Conservation (phyloP, 2,888 invertebrate species). For the Ophonus ardosiacus region DNA sequence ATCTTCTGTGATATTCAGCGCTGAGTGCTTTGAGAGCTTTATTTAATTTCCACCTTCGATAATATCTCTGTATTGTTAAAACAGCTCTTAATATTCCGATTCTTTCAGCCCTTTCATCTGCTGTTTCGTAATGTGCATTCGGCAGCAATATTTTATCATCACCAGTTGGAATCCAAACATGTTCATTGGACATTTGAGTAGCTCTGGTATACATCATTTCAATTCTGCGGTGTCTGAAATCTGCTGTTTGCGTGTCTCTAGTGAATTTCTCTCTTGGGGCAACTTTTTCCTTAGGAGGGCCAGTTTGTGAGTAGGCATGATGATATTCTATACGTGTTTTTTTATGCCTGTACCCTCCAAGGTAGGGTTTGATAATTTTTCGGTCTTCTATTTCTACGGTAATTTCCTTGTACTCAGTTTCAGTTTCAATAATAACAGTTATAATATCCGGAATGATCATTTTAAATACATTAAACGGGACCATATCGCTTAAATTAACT, state of each 20-base stretch:
- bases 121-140: constrained; percentile 80
- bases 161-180: constrained; percentile 80
- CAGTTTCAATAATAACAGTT: constrained; percentile 77
- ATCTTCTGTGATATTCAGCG: constrained; percentile 76
- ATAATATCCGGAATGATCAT: constrained; percentile 77
- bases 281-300: constrained; percentile 78
- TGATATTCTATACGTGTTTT: constrained; percentile 85
- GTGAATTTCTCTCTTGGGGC: constrained; percentile 77
- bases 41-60: constrained; percentile 79
- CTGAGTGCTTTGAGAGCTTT: constrained; percentile 77
- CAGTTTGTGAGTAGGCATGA: constrained; percentile 91
- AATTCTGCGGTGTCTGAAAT: constrained; percentile 77
- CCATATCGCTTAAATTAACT: constrained; percentile 45
- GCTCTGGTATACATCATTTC: constrained; percentile 79
- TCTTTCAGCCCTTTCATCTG: constrained; percentile 79
- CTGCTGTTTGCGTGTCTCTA: constrained; percentile 82
- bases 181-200: constrained; percentile 80
- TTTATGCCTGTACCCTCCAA: constrained; percentile 89
- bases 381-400: constrained; percentile 80
- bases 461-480: constrained; percentile 69
- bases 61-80: constrained; percentile 82
- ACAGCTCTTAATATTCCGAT: constrained; percentile 75
- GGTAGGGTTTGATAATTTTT: constrained; percentile 84
- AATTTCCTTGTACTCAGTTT: constrained; percentile 75
- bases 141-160: constrained; percentile 81